Base-by-base conservation (phyloP, 2,888 invertebrate genomes). In the Panzeria rudis region DNA sequence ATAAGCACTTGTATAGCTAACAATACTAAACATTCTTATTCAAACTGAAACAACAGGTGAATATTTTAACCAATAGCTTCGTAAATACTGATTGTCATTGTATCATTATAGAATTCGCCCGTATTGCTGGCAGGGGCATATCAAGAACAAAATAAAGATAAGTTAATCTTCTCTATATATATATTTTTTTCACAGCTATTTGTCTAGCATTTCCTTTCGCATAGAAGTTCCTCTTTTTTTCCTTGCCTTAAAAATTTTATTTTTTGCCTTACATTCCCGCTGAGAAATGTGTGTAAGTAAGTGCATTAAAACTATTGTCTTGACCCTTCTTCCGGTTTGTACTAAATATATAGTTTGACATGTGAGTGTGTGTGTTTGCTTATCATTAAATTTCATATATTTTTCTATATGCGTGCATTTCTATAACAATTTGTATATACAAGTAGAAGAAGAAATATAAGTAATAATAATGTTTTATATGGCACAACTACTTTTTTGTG, bases 251-350 rank as follows among this genome's bases (percentile, higher is more conserved):
- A 1, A 17, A 59, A 69, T 15, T 35, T 32, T 50, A 62, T 52
- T 68, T 41, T 29, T 56, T 47, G n/a, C 44, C 4, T 41, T 9
- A 11, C 6, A 15, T 66, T 59, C 20, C 38, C 62, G 47, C 61
- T 80, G 76, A 23, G 61, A 66, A 84, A 54, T 71, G 84, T 44
- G 64, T 61, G 29, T 32, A 54, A 52, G 20, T 23, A 62, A 11
- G n/a, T 73, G 6, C 23, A 8, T 56, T 9, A 5, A 25, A 11
- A 23, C 54, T 29, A 81, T 84, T 84, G 84, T 81, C 13, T 73
- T 78, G 85, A 85, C 85, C 85, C 82, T 85, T 82, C 82, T 85
- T 85, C 85, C 85, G 85, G 85, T 82, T 82, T 78, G 15, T 29
- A 56, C 29, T 11, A 29, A n/a, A 64, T 44, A 20, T 35, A 23